Conservation (phyloP, 92 coral and sea anemone genomes). For the Pocillopora meandrina region DNA sequence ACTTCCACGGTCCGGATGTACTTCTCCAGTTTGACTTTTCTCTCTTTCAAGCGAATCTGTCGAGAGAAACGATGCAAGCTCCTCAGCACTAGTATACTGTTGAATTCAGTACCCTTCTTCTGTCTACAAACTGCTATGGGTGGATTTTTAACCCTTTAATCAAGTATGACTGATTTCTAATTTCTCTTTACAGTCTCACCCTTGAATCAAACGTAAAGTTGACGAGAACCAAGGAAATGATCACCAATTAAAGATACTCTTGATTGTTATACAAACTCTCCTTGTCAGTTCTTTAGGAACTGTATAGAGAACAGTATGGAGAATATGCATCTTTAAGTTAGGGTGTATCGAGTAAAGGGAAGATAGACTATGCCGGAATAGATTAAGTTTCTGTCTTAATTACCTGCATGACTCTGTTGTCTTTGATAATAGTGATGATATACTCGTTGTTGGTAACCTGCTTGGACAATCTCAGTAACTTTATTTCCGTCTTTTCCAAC, state of each 20-base stretch:
- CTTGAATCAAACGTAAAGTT: too few species aligned
- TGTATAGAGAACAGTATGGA: too few species aligned
- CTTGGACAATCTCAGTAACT: slow-evolving; percentile 78
- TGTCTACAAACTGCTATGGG: too few species aligned
- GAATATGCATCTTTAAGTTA: too few species aligned
- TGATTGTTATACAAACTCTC: too few species aligned
- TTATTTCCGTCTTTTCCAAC: slow-evolving; percentile 85
- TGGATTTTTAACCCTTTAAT: too few species aligned
- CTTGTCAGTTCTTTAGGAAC: too few species aligned
- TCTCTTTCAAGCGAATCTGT: slow-evolving; percentile 74
- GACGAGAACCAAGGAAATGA: too few species aligned
- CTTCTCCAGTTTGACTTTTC: slow-evolving; percentile 88
- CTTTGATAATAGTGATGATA: slow-evolving; percentile 88
- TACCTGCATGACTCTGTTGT: slow-evolving; percentile 86
- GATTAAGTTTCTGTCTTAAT: background rate
- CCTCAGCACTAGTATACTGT: background rate
- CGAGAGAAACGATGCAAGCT: background rate
- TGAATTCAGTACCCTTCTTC: background rate
- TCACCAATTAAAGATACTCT: too few species aligned
- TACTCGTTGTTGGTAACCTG: slow-evolving; percentile 89
- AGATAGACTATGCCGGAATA: background rate
- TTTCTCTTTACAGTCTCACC: too few species aligned
- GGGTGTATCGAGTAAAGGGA: background rate
- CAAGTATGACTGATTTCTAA: too few species aligned
- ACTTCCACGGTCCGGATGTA: slow-evolving; percentile 88